Percentiles rank a stretch among this genome's conserved stretches.
Evolutionary conservation across 2,797 vertebrate species (phyloP).

Genomic region (Sebastes diaconus): DNA sequence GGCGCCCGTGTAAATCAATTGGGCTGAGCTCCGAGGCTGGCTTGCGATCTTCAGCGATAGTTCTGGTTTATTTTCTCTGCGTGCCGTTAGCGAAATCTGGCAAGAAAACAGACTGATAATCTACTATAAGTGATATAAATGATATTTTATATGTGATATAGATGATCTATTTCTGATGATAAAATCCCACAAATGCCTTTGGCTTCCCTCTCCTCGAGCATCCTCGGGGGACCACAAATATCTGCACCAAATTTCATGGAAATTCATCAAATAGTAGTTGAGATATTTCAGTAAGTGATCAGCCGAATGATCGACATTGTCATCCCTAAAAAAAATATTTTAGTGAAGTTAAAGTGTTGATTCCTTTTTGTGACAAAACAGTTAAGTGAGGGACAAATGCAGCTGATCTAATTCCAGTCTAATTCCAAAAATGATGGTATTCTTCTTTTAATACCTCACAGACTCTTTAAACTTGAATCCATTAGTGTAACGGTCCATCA

Average conservation of each 20-base stretch:
- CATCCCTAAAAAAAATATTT: background rate
- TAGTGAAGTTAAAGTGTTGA: background rate
- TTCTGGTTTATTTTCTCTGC: too few species aligned
- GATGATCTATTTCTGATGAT: too few species aligned
- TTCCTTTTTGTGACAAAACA: background rate
- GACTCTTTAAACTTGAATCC: conserved; percentile 8
- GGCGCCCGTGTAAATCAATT: too few species aligned
- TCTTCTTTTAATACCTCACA: background rate
- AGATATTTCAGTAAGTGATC: background rate
- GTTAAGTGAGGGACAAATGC: background rate
- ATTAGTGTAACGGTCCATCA: conserved; percentile 8
- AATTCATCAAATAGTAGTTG: background rate
- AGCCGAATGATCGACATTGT: background rate
- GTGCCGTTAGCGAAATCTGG: too few species aligned
- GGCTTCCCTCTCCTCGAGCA: too few species aligned
- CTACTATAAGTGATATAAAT: too few species aligned
- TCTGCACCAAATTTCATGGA: background rate
- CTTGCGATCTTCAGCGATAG: too few species aligned
- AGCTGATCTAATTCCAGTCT: background rate
- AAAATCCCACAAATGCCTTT: too few species aligned
- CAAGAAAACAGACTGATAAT: too few species aligned
- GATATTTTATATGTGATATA: too few species aligned
- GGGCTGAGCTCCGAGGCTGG: too few species aligned
- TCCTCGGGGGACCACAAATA: background rate
- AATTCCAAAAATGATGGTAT: background rate